Base-by-base conservation (phyloP, 2,113 vertebrate genomes). In the Lonchura striata region DNA sequence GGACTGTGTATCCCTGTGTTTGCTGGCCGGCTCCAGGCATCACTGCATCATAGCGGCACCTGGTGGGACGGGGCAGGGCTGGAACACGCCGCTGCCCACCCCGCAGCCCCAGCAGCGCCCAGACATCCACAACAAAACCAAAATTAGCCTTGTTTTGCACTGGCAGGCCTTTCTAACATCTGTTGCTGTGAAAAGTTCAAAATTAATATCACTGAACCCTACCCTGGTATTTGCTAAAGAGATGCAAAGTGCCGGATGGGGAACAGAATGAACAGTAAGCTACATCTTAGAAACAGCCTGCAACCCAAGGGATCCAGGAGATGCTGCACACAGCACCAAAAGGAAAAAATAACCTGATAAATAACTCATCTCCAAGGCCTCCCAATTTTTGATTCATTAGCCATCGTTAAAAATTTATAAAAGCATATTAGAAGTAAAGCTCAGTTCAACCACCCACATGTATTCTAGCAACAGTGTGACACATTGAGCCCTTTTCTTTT, bases 391-490 rank as follows among this genome's bases (percentile, higher is more conserved):
- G 56, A 85, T 82, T 93, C 77, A 90, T 91, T 93, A 94, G 50
- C 57, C 80, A 17, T 19, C 70, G 88, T 95, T 91, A 96, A 94
- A 95, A 84, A 94, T 90, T 44, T 89, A 96, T 86, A 75, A 21
- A 87, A 91, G 21, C 8, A 16, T 59, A 93, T 95, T 83, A 54
- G 25, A 94, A 92, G 61, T 15, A 94, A 86, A 64, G 66, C 79
- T 84, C 53, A 2, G 52, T 91, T 96, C 88, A 94, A 85, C 42
- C 47, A 89, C 66, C 54, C 49, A 28, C 78, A 59, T 17, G 37
- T 31, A 85, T 74, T 85, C 75, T 11, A 72, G 93, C 84, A 77
- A 72, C 11, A 57, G n/a, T 71, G 39, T 91, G 83, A 95, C 88
- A 96, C 69, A 90, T 8, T 28, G 92, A 86, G 66, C 68, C 37